phyloP scores from a whole-genome alignment of 2,797 vertebrate species.

The Schizopygopsis malacanthus region DNA sequence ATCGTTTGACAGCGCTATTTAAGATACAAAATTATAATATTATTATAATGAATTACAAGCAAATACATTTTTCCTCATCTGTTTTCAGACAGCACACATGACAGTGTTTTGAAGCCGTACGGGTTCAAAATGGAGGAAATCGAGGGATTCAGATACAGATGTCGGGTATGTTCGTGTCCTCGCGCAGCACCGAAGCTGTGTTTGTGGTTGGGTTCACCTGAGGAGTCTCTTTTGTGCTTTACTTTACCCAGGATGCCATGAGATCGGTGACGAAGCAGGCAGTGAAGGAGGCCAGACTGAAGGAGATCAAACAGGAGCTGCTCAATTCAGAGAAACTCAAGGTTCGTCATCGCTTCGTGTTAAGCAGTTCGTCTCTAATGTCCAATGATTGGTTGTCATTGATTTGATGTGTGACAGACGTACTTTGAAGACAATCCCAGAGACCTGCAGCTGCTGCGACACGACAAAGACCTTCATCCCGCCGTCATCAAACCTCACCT shows the following conservation, averaged over 20 bases:
- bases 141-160: slow-evolving; percentile 90
- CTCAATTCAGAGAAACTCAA: slow-evolving; percentile 93
- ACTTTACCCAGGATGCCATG: slow-evolving; percentile 86
- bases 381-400: neutral
- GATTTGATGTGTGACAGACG: slow-evolving; percentile 71
- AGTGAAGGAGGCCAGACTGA: slow-evolving; percentile 88
- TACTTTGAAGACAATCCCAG: slow-evolving; percentile 95
- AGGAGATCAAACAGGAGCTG: slow-evolving; percentile 93
- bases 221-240: neutral
- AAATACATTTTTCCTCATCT: neutral
- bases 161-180: slow-evolving; percentile 79
- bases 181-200: neutral
- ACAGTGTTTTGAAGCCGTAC: slow-evolving; percentile 81
- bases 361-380: neutral
- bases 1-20: neutral
- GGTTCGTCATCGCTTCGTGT: slow-evolving; percentile 68
- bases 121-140: slow-evolving; percentile 90
- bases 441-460: slow-evolving; percentile 88
- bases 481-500: slow-evolving; percentile 90
- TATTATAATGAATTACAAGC: neutral
- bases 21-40: neutral
- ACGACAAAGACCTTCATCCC: slow-evolving; percentile 90
- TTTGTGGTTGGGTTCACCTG: neutral
- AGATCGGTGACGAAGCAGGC: slow-evolving; percentile 93
- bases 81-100: slow-evolving; percentile 71